Base-by-base conservation (phyloP, 2,888 invertebrate species). In the Polydrusus cervinus region DNA sequence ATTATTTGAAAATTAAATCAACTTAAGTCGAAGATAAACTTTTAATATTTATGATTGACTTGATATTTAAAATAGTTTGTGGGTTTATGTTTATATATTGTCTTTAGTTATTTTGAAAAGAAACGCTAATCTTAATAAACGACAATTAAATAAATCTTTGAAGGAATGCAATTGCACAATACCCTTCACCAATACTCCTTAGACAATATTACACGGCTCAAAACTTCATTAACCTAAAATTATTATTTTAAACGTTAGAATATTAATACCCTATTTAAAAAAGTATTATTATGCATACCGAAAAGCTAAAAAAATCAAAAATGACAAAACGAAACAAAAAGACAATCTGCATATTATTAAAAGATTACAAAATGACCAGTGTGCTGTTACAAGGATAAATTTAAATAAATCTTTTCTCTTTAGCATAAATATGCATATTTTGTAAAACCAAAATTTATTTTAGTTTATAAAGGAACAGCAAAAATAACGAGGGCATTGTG, bases 281-380 rank as follows among this genome's bases (percentile, higher is more conserved):
- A 30, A 34, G 30, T 1, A 55, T 55, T 14, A 55, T 34, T 55
- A 55, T 55, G 34, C 9, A 34, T n/a, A 14, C 34, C n/a, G 14
- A 30, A 55, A 55, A 14, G 14, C 2, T 34, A 55, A 55, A 34
- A 55, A 55, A 55, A 5, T n/a, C n/a, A 25, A 25, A 25, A 25
- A 3, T 25, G 53, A 53, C 53, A 53, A 55, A 55, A 55, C 6
- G 30, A 14, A 34, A 55, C 55, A 55, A 55, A 55, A 34, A 30
- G 14, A 9, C 14, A 25, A 55, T 55, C 34, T 55, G 14, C 55
- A 55, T 55, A 55, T 55, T 55, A 34, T 34, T 55, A 34, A 14
- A 34, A 14, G 55, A 55, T 55, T 34, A 34, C 25, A 53, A 25
- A 34, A 55, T 55, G 34, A 34, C 55, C 34, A n/a, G 55, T 55